Base-by-base conservation (phyloP, 2,797 vertebrate genomes). In the Lates japonicus region DNA sequence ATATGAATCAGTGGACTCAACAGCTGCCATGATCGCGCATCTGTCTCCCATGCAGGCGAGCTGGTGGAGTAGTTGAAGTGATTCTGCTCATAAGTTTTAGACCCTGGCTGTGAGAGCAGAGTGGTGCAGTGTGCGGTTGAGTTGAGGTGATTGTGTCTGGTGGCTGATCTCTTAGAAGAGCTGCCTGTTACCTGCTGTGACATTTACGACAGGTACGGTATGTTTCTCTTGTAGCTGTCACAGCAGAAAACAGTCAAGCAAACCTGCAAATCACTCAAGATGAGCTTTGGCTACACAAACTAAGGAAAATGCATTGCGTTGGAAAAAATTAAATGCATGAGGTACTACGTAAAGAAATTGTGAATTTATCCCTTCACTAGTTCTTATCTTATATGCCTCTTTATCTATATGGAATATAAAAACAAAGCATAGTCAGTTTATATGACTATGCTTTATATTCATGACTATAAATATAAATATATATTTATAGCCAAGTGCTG, bases 81-180 rank as follows among this genome's bases (percentile, higher is more conserved):
- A 9, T 51, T 60, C 65, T 20, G 57, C 17, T 76, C 25, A 29
- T 3, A 74, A 2, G 29, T 74, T 85, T 79, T 61, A 46, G 61
- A 81, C 41, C 55, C 74, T 66, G 52, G 31, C 61, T 82, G 78
- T 69, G 72, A 78, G 49, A 35, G 60, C 70, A 74, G 46, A 35
- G 13, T 33, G 33, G 19, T 5, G 49, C 60, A 62, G 81, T 64
- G 60, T 80, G 70, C 67, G 59, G 81, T 59, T 83, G 60, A 76
- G 58, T 6, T 69, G 83, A 92, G 85, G 80, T 86, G 85, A 87
- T 77, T 74, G 67, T 74, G 80, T 84, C 74, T 78, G 75, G 65
- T 68, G 71, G 71, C 75, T 76, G 75, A 80, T 82, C 65, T 77
- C 41, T 52, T 62, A 42, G 55, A 64, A 62, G 35, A 78, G 67